Conservation (phyloP, 2,113 vertebrate genomes). For the Hemicordylus capensis region DNA sequence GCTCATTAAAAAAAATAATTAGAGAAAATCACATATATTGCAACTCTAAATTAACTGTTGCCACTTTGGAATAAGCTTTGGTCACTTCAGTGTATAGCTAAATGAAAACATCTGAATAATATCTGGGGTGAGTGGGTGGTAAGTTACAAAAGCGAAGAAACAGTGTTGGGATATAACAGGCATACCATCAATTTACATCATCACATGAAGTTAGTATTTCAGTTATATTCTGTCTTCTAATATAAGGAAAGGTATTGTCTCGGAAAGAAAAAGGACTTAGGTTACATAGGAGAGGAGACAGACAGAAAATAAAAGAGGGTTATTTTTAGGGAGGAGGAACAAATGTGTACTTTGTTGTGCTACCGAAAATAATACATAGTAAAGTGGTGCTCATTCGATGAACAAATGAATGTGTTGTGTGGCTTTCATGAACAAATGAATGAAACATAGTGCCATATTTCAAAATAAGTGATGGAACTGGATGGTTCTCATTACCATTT, state of each 20-base stretch:
- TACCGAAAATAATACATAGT: neutral
- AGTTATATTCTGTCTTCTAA: neutral
- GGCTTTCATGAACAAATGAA: neutral
- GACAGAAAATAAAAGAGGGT: neutral
- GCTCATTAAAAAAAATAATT: neutral
- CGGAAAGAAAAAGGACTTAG: neutral
- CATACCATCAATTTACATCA: too few relatives aligned
- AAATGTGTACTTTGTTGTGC: neutral
- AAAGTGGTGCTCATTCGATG: neutral
- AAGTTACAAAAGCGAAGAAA: neutral
- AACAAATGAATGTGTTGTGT: too few relatives aligned
- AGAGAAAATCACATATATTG: neutral
- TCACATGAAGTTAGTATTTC: too few relatives aligned
- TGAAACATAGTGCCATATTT: neutral
- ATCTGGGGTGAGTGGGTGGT: neutral
- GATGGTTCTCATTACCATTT: neutral
- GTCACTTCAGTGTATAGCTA: neutral
- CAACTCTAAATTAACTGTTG: slow-evolving; percentile 1
- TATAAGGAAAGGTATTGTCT: neutral
- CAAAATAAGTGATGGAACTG: neutral
- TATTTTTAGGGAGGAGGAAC: neutral
- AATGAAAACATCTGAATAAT: slow-evolving; percentile 17
- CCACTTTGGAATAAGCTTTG: neutral
- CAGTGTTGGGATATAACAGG: neutral
- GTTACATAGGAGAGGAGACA: neutral